Percentiles rank a stretch among this genome's conserved stretches.
phyloP scores from a whole-genome alignment of 2,888 invertebrate species.

The Amitus sp. region DNA sequence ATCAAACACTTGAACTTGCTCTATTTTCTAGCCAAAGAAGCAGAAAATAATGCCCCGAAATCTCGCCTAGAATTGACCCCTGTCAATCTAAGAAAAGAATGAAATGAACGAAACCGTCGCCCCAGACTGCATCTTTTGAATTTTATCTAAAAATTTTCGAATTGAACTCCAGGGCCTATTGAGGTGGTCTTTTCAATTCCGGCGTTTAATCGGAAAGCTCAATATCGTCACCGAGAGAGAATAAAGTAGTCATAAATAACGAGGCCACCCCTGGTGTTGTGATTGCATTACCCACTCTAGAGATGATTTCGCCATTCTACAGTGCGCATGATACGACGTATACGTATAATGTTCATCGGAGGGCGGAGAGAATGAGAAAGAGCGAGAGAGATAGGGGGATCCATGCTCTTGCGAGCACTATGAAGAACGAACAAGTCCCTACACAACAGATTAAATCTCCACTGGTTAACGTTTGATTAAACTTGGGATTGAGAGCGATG shows the following conservation, averaged over 20 bases:
- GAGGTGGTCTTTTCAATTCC: conserved; percentile 14
- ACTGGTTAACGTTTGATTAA: conserved; percentile 66
- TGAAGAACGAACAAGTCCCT: conserved; percentile 41
- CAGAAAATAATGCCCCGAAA: too few species aligned
- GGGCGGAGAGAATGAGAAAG: conserved; percentile 34
- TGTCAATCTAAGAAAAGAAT: too few species aligned
- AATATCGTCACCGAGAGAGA: conserved; percentile 44
- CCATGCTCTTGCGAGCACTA: conserved; percentile 28
- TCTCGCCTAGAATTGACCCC: too few species aligned
- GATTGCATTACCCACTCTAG: conserved; percentile 61
- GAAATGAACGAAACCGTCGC: too few species aligned
- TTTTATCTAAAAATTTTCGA: too few species aligned
- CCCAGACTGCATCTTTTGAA: too few species aligned
- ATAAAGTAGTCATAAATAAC: conserved; percentile 64
- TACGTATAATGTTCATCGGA: conserved; percentile 26
- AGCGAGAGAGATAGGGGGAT: conserved; percentile 28
- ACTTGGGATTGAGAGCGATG: conserved; percentile 63
- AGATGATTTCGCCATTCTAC: conserved; percentile 32
- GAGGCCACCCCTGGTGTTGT: conserved; percentile 62
- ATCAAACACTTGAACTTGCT: too few species aligned
- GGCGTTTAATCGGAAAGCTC: conserved; percentile 19
- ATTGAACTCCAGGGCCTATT: too few species aligned
- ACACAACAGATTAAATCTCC: conserved; percentile 64
- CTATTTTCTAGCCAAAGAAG: too few species aligned
- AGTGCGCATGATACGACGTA: conserved; percentile 20